Evolutionary conservation across 2,888 invertebrate species (phyloP), one percentile per base, ranked within the genome.

Genomic region (Allygus modestus): DNA sequence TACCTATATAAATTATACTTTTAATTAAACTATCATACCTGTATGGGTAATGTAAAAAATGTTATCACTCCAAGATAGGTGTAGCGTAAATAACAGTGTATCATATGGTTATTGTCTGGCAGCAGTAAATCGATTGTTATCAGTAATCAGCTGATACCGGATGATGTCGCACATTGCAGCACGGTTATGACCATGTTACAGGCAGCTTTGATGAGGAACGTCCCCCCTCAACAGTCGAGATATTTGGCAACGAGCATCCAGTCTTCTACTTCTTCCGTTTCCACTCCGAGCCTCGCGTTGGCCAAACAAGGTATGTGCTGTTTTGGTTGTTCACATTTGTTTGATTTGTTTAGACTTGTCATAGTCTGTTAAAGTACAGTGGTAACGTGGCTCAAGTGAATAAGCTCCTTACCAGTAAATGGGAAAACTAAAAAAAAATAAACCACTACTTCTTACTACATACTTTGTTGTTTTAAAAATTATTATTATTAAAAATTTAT

Each of bases 201-300:
- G 82, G 33, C 81, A 0, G 81, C 82, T 43, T 28, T 82, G 28
- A 26, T 82, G 41, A 82, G 82, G 33, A 82, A 65, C 12, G 82
- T 82, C 26, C 82, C 82, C 41, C 31, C 17, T 5, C 82, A 82
- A 61, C 84, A 69, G 82, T 51, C 15, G 31, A 79, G 69, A 61
- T 84, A 43, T 61, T 58, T 43, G 37, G 23, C 54, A 37, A 71
- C 81, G 26, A 84, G 58, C 23, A 84, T 43, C 26, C 84, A 71
- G 81, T 46, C 54, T 1, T 37, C 82, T 11, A 65, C 82, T n/a
- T 43, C 81, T 17, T 51, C 81, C 5, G 58, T 23, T 20, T 58
- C 65, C 31, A 28, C 65, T 61, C 65, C 61, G 7, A 65, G 69
- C 33, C 69, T 41, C 43, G 28, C 69, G 7, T 37, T 82, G 26